Base-by-base conservation (phyloP, 2,888 invertebrate genomes). In the Drosophila paracracens region DNA sequence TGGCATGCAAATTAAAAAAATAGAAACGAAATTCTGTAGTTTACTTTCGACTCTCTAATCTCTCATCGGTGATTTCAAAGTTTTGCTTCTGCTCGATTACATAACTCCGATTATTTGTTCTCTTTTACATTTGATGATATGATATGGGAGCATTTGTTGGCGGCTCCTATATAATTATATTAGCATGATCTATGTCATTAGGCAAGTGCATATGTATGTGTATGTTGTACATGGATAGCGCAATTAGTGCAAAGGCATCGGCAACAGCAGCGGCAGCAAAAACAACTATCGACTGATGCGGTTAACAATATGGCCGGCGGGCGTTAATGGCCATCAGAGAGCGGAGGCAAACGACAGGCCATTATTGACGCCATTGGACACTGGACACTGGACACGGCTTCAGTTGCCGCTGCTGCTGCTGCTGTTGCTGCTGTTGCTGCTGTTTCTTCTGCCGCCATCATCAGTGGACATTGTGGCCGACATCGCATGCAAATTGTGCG, bases 291-390 rank as follows among this genome's bases (percentile, higher is more conserved):
- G 83, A 81, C 88, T 81, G 70, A 78, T 89, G 87, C 79, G 64
- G 83, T 67, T 79, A 82, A 80, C 90, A 84, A 87, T 90, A 90
- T 88, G 67, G 74, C 87, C 88, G 63, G 88, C 88, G 88, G 87
- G 90, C 87, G 86, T 82, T 88, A 88, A 89, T 88, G 74, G 82
- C 82, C 80, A 87, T 81, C 31, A 54, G 81, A 74, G 70, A 81
- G 74, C 74, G 66, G 60, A 81, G 83, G 70, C 81, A 83, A 72
- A 80, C 90, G 85, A 86, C 87, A 87, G 86, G 89, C 89, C 76
- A 90, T 87, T 87, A 87, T 91, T 87, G 87, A 89, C 87, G 91
- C 91, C 87, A 88, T 77, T 87, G 86, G 90, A 86, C 84, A 82
- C 56, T 59, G 81, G 68, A 51, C 43, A 60, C 35, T 51, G 64